Evolutionary conservation across 2,888 invertebrate genomes (phyloP).

Genomic region (Microplitis manilae): DNA sequence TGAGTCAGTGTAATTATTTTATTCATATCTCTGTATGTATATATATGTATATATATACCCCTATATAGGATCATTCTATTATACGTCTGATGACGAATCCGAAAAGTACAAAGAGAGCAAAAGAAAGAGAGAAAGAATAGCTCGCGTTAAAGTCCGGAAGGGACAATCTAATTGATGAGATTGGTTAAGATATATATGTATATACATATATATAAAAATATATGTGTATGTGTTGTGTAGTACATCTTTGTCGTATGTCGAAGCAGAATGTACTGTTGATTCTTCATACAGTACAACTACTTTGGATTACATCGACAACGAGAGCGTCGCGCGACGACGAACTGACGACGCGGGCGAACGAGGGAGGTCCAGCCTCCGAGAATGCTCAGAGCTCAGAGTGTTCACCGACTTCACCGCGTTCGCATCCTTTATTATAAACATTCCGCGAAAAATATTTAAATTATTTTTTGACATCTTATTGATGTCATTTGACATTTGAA

Average conservation of each 20-base stretch:
- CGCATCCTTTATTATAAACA: constrained; percentile 25
- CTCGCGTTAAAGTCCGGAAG: not conserved
- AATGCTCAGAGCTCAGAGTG: constrained; percentile 31
- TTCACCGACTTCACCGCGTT: constrained; percentile 35
- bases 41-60: not conserved
- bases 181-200: not conserved
- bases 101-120: not conserved
- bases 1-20: not conserved
- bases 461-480: too few species aligned
- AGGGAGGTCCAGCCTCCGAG: constrained; percentile 25
- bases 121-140: not conserved
- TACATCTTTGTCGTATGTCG: not conserved
- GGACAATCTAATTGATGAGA: constrained; percentile 1
- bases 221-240: too few species aligned
- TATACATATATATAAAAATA: too few species aligned
- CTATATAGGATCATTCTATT: not conserved
- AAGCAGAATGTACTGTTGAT: not conserved
- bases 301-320: constrained; percentile 14
- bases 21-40: not conserved
- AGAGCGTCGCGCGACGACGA: constrained; percentile 29
- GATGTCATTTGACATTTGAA: too few species aligned
- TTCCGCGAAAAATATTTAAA: not conserved
- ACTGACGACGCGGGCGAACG: constrained; percentile 22
- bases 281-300: not conserved
- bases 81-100: not conserved